Evolutionary conservation across 2,797 vertebrate genomes (phyloP), one percentile per base, ranked within the genome.

Genomic region (Lithobates sylvaticus): DNA sequence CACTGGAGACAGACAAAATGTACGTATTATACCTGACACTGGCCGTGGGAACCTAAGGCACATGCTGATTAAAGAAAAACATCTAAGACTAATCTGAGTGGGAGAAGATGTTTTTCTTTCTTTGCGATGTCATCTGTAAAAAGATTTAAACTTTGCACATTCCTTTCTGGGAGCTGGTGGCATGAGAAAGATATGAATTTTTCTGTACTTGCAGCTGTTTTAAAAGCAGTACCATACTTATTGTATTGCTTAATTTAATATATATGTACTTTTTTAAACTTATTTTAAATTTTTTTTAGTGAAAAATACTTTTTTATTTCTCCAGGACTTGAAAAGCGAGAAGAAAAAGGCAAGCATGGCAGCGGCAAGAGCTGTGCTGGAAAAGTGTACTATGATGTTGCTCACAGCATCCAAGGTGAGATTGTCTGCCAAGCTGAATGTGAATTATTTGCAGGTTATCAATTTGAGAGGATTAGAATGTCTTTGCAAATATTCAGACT

Each of bases 341-440:
- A 99, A 98, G 94, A 98, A 98, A 92, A 99, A 98, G 90, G 97
- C 98, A 9, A 95, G 96, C 88, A 99, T 99, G 98, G 98, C 98
- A 75, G 97, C 97, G 34, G 97, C 98, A 68, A 94, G 98, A 87
- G 96, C 98, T 0, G 96, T 99, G 88, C 95, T 99, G 88, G 98
- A 99, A 92, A 99, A 99, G 90, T 99, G 98, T 88, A 99, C 98
- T 47, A 99, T 99, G 98, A 99, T 99, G 98, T 97, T 99, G 67
- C 96, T 99, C 84, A 99, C 98, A 70, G 97, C 98, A 86, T 99
- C 98, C 70, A 99, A 99, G 96, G 98, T 99, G 92, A 89, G 89
- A 50, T 0, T 3, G 18, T 54, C 50, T 18, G 16, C 16, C 5
- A 54, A 54, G 4, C 16, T 16, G 2, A 54, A 54, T 54, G 50